Conservation (phyloP, 2,113 vertebrate genomes). For the Elephas maximus region DNA sequence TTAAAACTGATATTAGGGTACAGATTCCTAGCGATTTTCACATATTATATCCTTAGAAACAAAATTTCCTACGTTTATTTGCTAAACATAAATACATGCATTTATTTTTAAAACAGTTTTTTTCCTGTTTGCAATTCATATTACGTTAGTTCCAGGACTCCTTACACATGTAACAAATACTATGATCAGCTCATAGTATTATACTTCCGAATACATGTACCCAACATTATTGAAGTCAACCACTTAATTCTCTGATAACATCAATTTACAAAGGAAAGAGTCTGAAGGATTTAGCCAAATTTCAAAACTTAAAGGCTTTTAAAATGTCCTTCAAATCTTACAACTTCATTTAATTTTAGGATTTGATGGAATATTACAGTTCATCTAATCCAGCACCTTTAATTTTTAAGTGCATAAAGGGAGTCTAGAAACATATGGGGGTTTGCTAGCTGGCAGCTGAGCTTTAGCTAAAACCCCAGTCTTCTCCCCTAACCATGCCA, state of each 20-base stretch:
- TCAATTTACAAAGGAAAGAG: not conserved
- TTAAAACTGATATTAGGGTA: not conserved
- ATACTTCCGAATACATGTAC: not conserved
- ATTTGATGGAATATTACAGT: not conserved
- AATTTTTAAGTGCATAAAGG: not conserved
- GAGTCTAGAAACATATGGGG: not conserved
- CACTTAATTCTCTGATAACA: not conserved
- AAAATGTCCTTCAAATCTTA: not conserved
- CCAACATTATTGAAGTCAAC: not conserved
- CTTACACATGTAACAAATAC: not conserved
- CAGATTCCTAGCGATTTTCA: not conserved
- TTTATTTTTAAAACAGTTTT: not conserved
- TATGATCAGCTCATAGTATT: not conserved
- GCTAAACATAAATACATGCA: not conserved
- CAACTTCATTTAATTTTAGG: not conserved
- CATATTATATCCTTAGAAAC: not conserved
- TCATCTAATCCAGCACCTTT: not conserved
- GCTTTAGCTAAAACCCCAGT: not conserved
- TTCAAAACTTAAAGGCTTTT: not conserved
- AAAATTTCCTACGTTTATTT: not conserved
- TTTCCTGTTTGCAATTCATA: not conserved
- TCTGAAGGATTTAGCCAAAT: not conserved
- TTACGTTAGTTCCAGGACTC: not conserved
- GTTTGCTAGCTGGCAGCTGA: not conserved
- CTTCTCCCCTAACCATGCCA: not conserved